Evolutionary conservation across 2,888 invertebrate genomes (phyloP).

Genomic region (Acanthosepion pharaonis): DNA sequence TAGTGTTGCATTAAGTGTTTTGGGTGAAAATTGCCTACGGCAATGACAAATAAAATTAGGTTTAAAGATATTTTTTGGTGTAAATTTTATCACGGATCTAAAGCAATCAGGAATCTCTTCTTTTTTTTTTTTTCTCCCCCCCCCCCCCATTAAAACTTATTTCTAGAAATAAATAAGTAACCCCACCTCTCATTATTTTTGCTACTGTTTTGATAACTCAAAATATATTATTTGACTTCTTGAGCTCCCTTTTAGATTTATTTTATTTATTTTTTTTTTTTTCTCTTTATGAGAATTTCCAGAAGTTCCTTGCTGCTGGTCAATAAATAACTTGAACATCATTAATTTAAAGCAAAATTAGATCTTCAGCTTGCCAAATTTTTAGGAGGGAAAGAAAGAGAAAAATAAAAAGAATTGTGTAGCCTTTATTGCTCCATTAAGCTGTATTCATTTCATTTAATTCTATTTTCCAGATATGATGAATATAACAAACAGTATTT

Average conservation of each 20-base stretch:
- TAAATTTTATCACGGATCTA: not conserved
- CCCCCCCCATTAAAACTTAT: not conserved
- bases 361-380: not conserved
- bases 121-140: not conserved
- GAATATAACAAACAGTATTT: too few relatives aligned
- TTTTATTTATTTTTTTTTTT: not conserved
- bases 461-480: too few relatives aligned
- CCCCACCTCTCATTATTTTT: not conserved
- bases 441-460: too few relatives aligned
- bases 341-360: not conserved
- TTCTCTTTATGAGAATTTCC: not conserved
- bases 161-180: not conserved
- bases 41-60: not conserved
- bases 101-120: not conserved
- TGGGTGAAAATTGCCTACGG: not conserved
- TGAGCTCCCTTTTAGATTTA: not conserved
- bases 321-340: not conserved
- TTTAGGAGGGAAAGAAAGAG: not conserved
- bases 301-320: not conserved
- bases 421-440: too few relatives aligned
- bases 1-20: not conserved
- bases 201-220: not conserved
- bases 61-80: not conserved
- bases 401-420: not conserved
- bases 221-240: not conserved